These are phyloP conservation scores for Caenorhabditis remanei DNA, from an alignment of 1,140 invertebrate genomes.

Conservation along the genomic window DNA sequence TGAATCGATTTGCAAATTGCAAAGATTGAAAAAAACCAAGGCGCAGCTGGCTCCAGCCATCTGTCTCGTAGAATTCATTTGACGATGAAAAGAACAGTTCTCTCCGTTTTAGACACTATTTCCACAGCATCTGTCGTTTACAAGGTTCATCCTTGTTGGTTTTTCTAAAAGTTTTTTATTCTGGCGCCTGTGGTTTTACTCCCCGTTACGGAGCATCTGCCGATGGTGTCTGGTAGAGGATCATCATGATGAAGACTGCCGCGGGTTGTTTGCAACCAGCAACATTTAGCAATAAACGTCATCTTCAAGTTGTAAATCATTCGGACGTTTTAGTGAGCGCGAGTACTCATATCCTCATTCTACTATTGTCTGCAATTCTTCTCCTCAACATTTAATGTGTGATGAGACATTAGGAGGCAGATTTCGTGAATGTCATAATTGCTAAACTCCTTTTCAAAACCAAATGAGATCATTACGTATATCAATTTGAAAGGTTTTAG, in stretches of 20 bases:
- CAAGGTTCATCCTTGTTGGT: not conserved
- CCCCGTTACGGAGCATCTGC: not conserved
- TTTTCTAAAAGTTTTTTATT: not conserved
- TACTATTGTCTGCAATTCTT: constrained; percentile 34
- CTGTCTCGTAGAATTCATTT: not conserved
- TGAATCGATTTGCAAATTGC: not conserved
- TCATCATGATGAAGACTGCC: not conserved
- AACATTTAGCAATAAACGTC: not conserved
- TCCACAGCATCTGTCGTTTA: not conserved
- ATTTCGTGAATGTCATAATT: constrained; percentile 30
- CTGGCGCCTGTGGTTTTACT: not conserved
- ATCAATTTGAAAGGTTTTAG: not conserved
- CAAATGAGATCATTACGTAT: not conserved
- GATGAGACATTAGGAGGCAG: not conserved
- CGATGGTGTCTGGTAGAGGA: not conserved
- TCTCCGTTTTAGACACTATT: not conserved
- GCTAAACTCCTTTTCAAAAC: not conserved
- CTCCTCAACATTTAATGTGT: not conserved
- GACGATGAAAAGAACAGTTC: not conserved
- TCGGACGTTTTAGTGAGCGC: not conserved
- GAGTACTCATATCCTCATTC: constrained; percentile 1
- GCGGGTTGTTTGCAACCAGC: not conserved
- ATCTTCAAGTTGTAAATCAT: constrained; percentile 33
- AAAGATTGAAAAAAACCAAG: not conserved
- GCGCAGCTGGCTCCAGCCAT: constrained; percentile 29